Evolutionary conservation across 2,797 vertebrate species (phyloP), one percentile per base, ranked within the genome.

Genomic region (Scarus forsteni): DNA sequence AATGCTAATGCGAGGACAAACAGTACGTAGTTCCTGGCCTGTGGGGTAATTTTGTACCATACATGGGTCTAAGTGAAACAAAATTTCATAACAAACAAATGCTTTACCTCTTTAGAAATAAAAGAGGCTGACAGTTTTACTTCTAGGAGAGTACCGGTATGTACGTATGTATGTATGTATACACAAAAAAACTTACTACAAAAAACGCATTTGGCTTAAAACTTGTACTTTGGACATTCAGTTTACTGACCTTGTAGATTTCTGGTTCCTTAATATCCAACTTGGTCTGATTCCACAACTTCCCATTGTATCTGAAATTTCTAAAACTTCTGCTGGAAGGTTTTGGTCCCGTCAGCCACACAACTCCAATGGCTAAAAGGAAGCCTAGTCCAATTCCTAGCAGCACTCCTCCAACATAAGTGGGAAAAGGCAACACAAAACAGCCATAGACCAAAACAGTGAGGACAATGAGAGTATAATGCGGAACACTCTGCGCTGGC

Each of bases 181-280:
- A 27, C 27, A 27, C 27, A 2, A 27, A 27, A 27, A 27, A 4
- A 27, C 2, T 2, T 4, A 27, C 27, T 27, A 27, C 27, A 27
- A 27, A n/a, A 48, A 48, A 9, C 16, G 18, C n/a, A 18, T 10
- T 16, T 3, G 15, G 19, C 19, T 51, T 7, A 12, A 51, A 35
- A 34, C 34, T 1, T 34, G 5, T 6, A 34, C 9, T 11, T 50
- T 13, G 12, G 8, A 61, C 48, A 7, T 39, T 7, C 7, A 3
- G 7, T 39, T 3, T 7, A 81, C 95, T 90, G 69, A 99, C 98
- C 97, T 98, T 99, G 57, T 96, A 91, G 72, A 98, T 96, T 75
- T 95, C 94, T 34, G 98, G 98, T 88, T 99, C 96, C 81, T 95
- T 94, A 85, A 99, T 97, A 80, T 97, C 95, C 71, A 98, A 83